These are phyloP conservation scores for Squalus acanthias DNA, from an alignment of 2,797 vertebrate genomes.

Conservation along the genomic window DNA sequence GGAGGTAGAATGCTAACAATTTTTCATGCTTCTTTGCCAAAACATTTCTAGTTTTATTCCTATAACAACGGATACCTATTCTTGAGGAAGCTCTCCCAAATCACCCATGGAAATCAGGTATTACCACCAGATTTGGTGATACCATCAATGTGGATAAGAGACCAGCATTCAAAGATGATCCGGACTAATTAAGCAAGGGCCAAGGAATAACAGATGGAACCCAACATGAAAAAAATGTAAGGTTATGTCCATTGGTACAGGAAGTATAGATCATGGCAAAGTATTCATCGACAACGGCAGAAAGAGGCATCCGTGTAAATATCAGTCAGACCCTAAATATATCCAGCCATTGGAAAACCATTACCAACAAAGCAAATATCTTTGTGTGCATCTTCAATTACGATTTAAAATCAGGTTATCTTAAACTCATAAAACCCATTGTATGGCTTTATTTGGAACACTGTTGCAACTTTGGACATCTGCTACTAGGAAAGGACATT, in stretches of 20 bases:
- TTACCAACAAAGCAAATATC: not conserved
- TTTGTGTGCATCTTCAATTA: not conserved
- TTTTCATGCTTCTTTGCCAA: not conserved
- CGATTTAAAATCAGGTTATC: not conserved
- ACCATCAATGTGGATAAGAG: not conserved
- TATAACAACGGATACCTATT: not conserved
- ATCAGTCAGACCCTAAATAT: not conserved
- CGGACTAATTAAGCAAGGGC: conserved; percentile 58
- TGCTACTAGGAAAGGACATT: not conserved
- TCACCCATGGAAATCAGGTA: not conserved
- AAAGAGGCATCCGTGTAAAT: not conserved
- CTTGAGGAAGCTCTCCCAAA: too few relatives aligned
- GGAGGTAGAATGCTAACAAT: not conserved
- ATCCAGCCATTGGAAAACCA: not conserved
- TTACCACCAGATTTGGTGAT: not conserved
- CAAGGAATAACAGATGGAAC: conserved; percentile 43
- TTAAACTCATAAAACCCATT: not conserved
- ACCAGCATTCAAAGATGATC: conserved; percentile 52
- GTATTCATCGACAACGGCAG: not conserved
- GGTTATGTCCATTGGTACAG: not conserved
- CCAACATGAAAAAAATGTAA: conserved; percentile 57
- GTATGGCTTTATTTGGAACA: not conserved
- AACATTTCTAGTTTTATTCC: not conserved
- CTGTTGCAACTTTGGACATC: too few relatives aligned
- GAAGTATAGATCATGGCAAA: not conserved